phyloP scores from a whole-genome alignment of 2,113 vertebrate genomes.

The Malurus elegans region DNA sequence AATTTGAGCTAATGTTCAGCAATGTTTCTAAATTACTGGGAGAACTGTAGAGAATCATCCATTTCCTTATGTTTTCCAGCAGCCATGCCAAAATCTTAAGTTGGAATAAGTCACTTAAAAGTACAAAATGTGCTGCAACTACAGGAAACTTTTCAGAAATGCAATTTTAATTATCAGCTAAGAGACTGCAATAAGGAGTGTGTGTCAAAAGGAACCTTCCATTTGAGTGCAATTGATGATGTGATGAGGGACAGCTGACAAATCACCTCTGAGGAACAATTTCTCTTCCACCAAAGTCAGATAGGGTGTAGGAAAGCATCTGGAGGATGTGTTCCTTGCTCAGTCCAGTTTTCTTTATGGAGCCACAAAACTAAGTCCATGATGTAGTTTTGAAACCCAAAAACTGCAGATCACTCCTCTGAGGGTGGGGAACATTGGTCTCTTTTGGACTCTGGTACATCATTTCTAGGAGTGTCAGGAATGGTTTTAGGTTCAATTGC shows the following conservation, averaged over 20 bases:
- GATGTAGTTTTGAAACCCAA: neutral
- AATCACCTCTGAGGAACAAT: neutral
- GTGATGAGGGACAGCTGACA: slow-evolving; percentile 18
- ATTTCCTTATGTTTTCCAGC: slow-evolving; percentile 3
- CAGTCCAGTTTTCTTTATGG: neutral
- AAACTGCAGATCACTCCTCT: neutral
- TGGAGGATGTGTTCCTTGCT: neutral
- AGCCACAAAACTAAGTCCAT: neutral
- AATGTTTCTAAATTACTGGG: neutral
- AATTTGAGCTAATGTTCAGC: neutral
- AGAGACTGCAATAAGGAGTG: neutral
- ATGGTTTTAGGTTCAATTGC: neutral
- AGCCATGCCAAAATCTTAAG: neutral
- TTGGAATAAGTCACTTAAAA: neutral
- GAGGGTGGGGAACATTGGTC: fast-evolving
- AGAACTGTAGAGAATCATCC: neutral
- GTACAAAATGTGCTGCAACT: neutral
- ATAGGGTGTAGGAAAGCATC: neutral
- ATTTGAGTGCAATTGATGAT: neutral
- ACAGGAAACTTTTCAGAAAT: neutral
- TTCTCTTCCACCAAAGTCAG: neutral
- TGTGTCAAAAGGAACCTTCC: neutral
- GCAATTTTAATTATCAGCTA: neutral
- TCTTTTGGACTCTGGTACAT: neutral
- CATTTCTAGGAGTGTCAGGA: neutral